phyloP scores from a whole-genome alignment of 2,113 vertebrate species.

The Aramus guarauna region DNA sequence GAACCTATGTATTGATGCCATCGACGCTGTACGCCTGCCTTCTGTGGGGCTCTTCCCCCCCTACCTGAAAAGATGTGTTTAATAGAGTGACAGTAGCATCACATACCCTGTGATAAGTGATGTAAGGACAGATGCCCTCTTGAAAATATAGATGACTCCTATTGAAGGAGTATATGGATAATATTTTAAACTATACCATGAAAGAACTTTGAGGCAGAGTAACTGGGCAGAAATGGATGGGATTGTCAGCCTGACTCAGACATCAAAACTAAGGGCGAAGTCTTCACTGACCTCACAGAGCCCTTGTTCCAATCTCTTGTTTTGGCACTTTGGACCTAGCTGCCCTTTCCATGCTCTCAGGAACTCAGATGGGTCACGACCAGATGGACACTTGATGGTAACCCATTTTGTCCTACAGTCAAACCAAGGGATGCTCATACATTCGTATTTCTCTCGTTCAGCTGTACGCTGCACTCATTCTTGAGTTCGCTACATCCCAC shows the following conservation, averaged over 20 bases:
- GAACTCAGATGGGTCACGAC: neutral
- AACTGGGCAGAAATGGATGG: neutral
- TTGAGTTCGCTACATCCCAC: neutral
- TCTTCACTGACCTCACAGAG: neutral
- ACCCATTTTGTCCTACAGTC: neutral
- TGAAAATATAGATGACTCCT: neutral
- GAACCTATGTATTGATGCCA: accelerated
- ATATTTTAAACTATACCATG: neutral
- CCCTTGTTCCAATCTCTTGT: no score
- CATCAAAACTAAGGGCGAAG: neutral
- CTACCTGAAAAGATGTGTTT: neutral
- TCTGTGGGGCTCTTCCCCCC: neutral
- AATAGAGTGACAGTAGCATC: neutral
- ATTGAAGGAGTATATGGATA: neutral
- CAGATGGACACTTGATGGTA: neutral
- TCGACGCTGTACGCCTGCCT: neutral
- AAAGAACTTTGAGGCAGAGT: neutral
- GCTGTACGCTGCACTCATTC: neutral
- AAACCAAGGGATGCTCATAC: neutral
- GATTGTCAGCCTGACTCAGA: neutral
- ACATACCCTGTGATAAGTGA: neutral
- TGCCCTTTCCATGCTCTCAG: neutral
- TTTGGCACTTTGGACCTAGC: neutral
- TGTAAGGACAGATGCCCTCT: neutral
- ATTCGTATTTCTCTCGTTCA: neutral